Base-by-base conservation (phyloP, 2,888 invertebrate species). In the Drosophila barbarae region DNA sequence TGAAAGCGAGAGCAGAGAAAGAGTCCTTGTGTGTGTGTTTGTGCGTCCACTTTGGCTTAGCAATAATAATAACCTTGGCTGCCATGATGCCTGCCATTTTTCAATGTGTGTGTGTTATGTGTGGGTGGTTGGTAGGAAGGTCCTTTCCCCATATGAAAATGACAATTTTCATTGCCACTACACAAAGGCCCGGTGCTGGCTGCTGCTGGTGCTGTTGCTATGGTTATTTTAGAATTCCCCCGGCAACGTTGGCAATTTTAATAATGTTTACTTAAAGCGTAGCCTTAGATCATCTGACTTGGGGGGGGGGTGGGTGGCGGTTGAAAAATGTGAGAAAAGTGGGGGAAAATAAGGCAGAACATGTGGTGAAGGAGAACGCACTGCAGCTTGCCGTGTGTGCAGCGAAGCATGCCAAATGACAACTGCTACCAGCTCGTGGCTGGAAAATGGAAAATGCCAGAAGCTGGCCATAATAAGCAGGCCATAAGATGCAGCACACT, bases 211-310 rank as follows among this genome's bases (percentile, higher is more conserved):
- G 10, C 34, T n/a, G 15, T 23, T 30, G 18, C 55, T 12, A 81
- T 58, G 73, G 82, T 75, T 80, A 80, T 80, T 80, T 80, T 77
- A 72, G 84, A 73, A 79, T 77, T 79, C 75, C 81, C 60, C 73
- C 68, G 69, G 84, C 78, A 59, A 69, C 71, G 80, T 63, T 74
- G 84, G 77, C 73, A 84, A 82, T 82, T 84, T 82, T 82, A 82
- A 82, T 82, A 82, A 84, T 82, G 85, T 82, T 84, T 82, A 82
- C 85, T 84, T 74, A 84, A 84, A 77, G 71, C 85, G 55, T 60
- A 71, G 66, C 56, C 51, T 47, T 41, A 53, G 44, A 44, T 36
- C 46, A 56, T 65, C 23, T 57, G 46, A 47, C 41, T 57, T 21
- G 30, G n/a, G 10, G 2, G 23, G n/a, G 18, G 18, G 18, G 18